These are phyloP conservation scores for Perodicticus potto DNA, from an alignment of 2,797 vertebrate species.

Conservation along the genomic window DNA sequence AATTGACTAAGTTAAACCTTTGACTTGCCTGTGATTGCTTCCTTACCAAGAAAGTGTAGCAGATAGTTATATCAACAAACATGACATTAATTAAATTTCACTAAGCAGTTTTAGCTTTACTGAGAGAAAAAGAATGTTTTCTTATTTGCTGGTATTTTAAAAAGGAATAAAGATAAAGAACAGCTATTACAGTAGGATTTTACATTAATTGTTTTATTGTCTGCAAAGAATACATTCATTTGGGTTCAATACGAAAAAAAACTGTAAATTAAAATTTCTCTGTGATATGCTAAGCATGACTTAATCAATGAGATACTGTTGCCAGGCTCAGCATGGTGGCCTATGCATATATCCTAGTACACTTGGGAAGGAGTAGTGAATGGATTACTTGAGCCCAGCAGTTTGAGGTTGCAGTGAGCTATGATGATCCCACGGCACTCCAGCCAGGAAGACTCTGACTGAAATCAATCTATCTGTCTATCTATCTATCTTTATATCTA, in stretches of 20 bases:
- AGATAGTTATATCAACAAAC: slow-evolving; percentile 37
- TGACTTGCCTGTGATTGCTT: background rate
- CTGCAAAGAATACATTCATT: background rate
- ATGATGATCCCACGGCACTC: too few species aligned
- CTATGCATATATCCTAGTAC: too few species aligned
- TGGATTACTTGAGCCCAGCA: background rate
- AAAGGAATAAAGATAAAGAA: background rate
- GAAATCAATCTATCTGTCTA: too few species aligned
- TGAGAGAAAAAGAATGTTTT: background rate
- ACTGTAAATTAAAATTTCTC: slow-evolving; percentile 11
- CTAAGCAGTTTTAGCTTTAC: background rate
- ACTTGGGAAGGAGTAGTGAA: background rate
- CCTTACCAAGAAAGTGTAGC: background rate
- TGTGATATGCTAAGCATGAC: background rate
- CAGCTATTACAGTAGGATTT: background rate
- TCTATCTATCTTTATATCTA: too few species aligned
- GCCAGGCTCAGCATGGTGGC: too few species aligned
- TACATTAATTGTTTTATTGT: background rate
- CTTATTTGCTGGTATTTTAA: background rate
- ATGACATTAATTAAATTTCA: slow-evolving; percentile 51
- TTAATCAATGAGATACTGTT: background rate
- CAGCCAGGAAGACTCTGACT: too few species aligned
- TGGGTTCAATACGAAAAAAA: background rate
- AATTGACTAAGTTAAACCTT: slow-evolving; percentile 69
- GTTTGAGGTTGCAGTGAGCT: too few species aligned